Evolutionary conservation across 2,888 invertebrate species (phyloP).

Genomic region (Caenorhabditis uteleia): DNA sequence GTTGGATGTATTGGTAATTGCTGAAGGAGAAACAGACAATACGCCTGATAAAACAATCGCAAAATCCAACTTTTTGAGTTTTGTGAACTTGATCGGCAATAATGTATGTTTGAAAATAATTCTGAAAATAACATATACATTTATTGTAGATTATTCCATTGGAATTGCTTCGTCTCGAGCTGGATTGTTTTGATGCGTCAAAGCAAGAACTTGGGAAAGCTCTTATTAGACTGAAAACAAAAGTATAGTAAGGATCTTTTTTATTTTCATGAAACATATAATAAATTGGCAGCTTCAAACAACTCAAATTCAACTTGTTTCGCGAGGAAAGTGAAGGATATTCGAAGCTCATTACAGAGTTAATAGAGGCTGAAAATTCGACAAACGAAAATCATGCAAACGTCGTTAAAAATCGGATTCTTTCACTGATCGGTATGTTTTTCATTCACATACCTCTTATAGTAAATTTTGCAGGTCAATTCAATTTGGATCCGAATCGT

Average conservation of each 20-base stretch:
- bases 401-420: slow-evolving; percentile 39
- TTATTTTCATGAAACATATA: not conserved
- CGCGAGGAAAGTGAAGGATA: slow-evolving; percentile 99
- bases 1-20: slow-evolving; percentile 50
- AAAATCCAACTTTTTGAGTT: slow-evolving; percentile 31
- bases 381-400: slow-evolving; percentile 13
- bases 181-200: slow-evolving; percentile 49
- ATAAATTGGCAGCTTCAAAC: slow-evolving; percentile 84
- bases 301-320: slow-evolving; percentile 96
- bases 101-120: slow-evolving; percentile 1
- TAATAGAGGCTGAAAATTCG: slow-evolving; percentile 44
- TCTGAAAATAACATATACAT: not conserved
- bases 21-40: slow-evolving; percentile 48
- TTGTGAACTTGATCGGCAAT: slow-evolving; percentile 24
- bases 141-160: slow-evolving; percentile 55
- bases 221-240: slow-evolving; percentile 60
- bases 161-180: slow-evolving; percentile 55
- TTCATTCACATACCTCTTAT: not conserved
- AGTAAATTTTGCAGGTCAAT: slow-evolving; percentile 79
- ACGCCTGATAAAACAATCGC: slow-evolving; percentile 15
- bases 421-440: slow-evolving; percentile 57
- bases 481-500: slow-evolving; percentile 93
- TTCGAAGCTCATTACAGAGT: slow-evolving; percentile 77
- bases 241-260: slow-evolving; percentile 53
- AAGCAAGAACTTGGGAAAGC: slow-evolving; percentile 38